A percentile compares a stretch with the other conserved stretches of the same genome.
phyloP scores from a whole-genome alignment of 2,797 vertebrate species.

The Hypotaenidia philippensis region DNA sequence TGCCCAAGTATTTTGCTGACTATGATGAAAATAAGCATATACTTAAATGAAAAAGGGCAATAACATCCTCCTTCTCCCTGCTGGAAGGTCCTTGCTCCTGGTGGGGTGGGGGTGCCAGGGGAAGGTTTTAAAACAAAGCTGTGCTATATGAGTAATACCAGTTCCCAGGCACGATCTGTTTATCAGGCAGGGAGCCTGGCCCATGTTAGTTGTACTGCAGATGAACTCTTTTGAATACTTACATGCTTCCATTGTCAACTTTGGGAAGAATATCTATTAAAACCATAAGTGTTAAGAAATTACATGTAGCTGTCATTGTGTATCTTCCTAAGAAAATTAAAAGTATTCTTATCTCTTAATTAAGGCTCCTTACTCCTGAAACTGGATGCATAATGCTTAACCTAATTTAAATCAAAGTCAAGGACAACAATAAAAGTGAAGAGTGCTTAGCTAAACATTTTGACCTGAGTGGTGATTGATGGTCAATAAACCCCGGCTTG shows the following conservation, averaged over 20 bases:
- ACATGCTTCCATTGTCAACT: not conserved
- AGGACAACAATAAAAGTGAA: not conserved
- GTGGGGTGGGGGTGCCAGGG: not conserved
- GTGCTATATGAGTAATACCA: not conserved
- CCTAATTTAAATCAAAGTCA: not conserved
- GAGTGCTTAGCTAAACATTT: not conserved
- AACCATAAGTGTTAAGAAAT: not conserved
- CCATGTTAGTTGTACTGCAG: not conserved
- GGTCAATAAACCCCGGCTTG: not conserved
- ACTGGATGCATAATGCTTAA: not conserved
- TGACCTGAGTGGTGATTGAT: not conserved
- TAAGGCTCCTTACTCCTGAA: not conserved
- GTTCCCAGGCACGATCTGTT: not conserved
- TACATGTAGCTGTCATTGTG: not conserved
- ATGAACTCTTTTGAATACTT: not conserved
- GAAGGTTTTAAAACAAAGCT: conserved; percentile 13
- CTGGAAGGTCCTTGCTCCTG: not conserved
- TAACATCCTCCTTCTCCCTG: not conserved
- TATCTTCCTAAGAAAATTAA: not conserved
- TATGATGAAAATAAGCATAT: not conserved
- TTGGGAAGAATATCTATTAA: not conserved
- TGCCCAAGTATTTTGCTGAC: not conserved
- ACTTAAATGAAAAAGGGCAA: not conserved
- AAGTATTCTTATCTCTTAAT: not conserved
- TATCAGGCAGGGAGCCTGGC: not conserved